Conservation (phyloP, 2,113 vertebrate genomes). For the Sylvilagus bachmani region DNA sequence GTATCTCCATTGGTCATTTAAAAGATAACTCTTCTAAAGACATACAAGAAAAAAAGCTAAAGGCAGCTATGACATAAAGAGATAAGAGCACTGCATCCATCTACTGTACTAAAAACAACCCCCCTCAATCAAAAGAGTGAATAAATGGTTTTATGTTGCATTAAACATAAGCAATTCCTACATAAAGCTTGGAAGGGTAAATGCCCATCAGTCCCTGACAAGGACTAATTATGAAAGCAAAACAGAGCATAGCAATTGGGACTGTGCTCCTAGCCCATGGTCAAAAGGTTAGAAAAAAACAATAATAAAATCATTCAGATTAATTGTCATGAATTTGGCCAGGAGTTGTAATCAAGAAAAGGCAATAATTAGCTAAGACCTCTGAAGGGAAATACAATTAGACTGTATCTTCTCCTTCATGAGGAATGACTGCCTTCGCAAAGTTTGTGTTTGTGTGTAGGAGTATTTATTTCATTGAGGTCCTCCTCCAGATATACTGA, state of each 20-base stretch:
- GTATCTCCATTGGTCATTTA: neutral
- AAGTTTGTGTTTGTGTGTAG: neutral
- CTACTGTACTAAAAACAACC: neutral
- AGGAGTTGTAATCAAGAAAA: neutral
- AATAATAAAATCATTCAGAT: neutral
- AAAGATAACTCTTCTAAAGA: neutral
- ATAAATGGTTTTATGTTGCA: neutral
- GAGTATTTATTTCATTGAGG: neutral
- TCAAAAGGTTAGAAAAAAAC: neutral
- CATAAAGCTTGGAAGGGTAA: neutral
- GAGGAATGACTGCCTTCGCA: neutral
- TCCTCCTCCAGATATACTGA: neutral
- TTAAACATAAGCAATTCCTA: neutral
- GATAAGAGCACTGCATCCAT: neutral
- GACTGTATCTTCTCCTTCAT: neutral
- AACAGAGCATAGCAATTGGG: neutral
- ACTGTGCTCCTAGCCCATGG: neutral
- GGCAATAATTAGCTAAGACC: neutral
- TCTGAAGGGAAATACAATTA: neutral
- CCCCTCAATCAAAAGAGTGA: neutral
- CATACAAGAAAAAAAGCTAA: neutral
- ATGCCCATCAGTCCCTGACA: neutral
- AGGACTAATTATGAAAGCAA: neutral
- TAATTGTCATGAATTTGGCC: slow-evolving; percentile 4
- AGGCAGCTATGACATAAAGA: neutral